Percentiles rank a stretch among this genome's conserved stretches.
Evolutionary conservation across 2,113 vertebrate genomes (phyloP).

Genomic region (Chascanopsetta lugubris): DNA sequence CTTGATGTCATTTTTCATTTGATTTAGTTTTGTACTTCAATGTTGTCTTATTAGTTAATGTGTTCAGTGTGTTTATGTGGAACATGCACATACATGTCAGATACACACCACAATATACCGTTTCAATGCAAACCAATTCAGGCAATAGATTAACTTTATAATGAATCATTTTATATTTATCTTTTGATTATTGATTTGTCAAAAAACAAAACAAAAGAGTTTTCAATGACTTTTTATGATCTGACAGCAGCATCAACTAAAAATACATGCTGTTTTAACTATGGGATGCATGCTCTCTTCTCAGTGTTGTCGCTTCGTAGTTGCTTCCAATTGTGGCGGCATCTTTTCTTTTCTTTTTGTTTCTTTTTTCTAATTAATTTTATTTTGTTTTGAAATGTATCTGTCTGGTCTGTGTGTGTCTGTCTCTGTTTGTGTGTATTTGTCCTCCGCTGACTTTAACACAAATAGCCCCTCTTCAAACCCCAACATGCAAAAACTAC

Average conservation of each 20-base stretch:
- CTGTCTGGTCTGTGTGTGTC: conserved; percentile 66
- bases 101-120: not conserved
- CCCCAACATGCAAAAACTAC: conserved; percentile 82
- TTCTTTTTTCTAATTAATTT: conserved; percentile 6
- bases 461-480: conserved; percentile 73
- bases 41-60: conserved; percentile 61
- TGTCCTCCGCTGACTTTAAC: conserved; percentile 75
- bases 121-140: not conserved
- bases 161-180: not conserved
- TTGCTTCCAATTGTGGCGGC: conserved; percentile 72
- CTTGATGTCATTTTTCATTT: conserved; percentile 58
- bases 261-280: conserved; percentile 11
- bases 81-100: conserved; percentile 39
- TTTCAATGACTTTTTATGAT: conserved; percentile 7
- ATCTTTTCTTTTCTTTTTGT: conserved; percentile 36
- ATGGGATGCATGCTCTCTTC: conserved; percentile 66
- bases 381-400: conserved; percentile 59
- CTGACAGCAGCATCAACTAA: conserved; percentile 1
- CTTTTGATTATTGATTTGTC: conserved; percentile 27
- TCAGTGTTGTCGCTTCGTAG: conserved; percentile 69
- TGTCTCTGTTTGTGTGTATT: conserved; percentile 73
- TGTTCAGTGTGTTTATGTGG: conserved; percentile 63
- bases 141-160: not conserved
- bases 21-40: conserved; percentile 59
- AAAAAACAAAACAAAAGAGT: too few species aligned